A percentile compares a stretch with the other conserved stretches of the same genome.
Evolutionary conservation across 1,140 invertebrate species (phyloP).

Genomic region (Venustaconcha ellipsiformis): DNA sequence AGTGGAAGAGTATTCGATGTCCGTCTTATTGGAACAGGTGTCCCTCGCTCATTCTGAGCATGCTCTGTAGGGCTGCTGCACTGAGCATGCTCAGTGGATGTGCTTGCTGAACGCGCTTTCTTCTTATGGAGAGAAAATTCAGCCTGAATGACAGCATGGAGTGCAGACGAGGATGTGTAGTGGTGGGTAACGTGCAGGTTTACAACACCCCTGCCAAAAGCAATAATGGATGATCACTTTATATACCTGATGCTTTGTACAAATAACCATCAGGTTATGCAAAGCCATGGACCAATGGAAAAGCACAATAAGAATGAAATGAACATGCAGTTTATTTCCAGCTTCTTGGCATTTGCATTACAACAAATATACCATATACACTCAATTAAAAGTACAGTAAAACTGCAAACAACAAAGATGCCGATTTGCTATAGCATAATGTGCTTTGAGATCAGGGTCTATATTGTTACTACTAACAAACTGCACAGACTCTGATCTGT

Average conservation of each 20-base stretch:
- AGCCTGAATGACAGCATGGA: slow-evolving; percentile 51
- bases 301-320: background rate
- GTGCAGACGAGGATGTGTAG: slow-evolving; percentile 52
- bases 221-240: slow-evolving; percentile 13
- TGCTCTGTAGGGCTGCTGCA: slow-evolving; percentile 7
- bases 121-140: slow-evolving; percentile 28
- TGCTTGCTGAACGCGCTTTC: slow-evolving; percentile 33
- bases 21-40: slow-evolving; percentile 22
- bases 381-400: no score
- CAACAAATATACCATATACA: no score
- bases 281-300: background rate
- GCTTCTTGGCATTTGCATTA: no score
- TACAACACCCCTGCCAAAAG: slow-evolving; percentile 60
- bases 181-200: slow-evolving; percentile 53
- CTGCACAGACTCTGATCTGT: no score
- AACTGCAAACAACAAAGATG: no score
- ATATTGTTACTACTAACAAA: no score
- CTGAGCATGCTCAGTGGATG: slow-evolving; percentile 36
- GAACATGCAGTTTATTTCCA: no score
- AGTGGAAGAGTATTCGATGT: slow-evolving; percentile 46
- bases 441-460: no score
- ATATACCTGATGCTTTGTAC: background rate
- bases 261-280: background rate
- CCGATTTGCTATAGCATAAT: no score
- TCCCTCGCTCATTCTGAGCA: slow-evolving; percentile 22